Base-by-base conservation (phyloP, 1,140 invertebrate genomes). In the Hylaeus anthracinus region DNA sequence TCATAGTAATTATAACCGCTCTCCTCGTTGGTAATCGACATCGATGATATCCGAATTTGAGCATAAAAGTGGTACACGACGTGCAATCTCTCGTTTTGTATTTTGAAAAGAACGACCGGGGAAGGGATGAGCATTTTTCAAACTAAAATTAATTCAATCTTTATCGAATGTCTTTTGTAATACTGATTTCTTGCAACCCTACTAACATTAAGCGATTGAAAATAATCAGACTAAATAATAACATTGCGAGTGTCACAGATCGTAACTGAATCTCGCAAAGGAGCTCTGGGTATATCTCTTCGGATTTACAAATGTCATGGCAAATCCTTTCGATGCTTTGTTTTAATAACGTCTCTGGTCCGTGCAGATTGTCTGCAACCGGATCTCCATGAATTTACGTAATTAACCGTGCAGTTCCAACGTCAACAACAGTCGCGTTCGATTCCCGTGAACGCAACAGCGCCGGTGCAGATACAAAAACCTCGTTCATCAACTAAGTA, bases 361-460 rank as follows among this genome's bases (percentile, higher is more conserved):
- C 10, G 15, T 15, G 48, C 72, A 65, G 48, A 43, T 55, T 51
- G 48, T 55, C 55, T 48, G 53, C 65, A 45, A 69, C 15, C 41
- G 43, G 48, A 76, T 58, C 55, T 76, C 39, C 5, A 37, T 37
- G 26, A 37, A 77, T 53, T 77, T 60, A 69, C 55, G n/a, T 60
- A 69, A 77, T 60, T 53, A 63, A 41, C 26, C 45, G n/a, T 53
- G 51, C 60, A 76, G 69, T 76, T 58, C 51, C 64, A 76, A 76
- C 5, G 74, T 69, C 74, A 45, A 69, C 53, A 26, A 39, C 74
- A 77, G 41, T 51, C 43, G 14, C 12, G 14, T 61, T 10, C 37
- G 15, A 67, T 56, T 60, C 6, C 43, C 1, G 15, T 3, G 15
- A 41, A 66, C 26, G 63, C 15, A 43, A 58, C 41, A 60, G 37